A percentile compares a stretch with the other conserved stretches of the same genome.
Conservation (phyloP, 1,140 invertebrate genomes). For the Panagrolaimus sp. region DNA sequence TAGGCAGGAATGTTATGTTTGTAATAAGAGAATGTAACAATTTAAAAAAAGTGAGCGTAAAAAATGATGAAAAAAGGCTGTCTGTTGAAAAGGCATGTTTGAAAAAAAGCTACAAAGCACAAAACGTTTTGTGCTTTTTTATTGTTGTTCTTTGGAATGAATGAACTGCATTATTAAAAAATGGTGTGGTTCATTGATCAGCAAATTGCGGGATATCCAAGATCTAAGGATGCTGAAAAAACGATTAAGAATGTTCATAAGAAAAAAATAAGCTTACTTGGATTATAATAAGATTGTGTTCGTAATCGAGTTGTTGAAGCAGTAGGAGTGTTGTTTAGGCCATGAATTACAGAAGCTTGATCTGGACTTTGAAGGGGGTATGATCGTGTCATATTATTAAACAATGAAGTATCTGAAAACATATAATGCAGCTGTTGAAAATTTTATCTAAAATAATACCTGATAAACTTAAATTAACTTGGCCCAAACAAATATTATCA, state of each 20-base stretch:
- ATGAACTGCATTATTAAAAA: not conserved
- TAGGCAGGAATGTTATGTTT: too few species aligned
- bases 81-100: too few species aligned
- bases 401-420: conserved; percentile 60
- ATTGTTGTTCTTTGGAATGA: not conserved
- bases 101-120: too few species aligned
- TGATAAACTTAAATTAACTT: conserved; percentile 63
- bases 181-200: not conserved
- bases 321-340: not conserved
- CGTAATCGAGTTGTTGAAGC: conserved; percentile 8
- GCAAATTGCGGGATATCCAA: conserved; percentile 36
- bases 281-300: conserved; percentile 23
- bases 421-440: not conserved
- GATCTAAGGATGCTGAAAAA: conserved; percentile 28
- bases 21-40: too few species aligned
- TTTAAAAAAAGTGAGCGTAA: too few species aligned
- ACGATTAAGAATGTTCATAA: conserved; percentile 8
- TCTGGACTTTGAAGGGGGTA: conserved; percentile 60
- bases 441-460: conserved; percentile 56
- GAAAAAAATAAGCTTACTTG: conserved; percentile 14
- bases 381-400: conserved; percentile 64
- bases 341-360: conserved; percentile 20
- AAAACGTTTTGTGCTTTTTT: too few species aligned
- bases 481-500: conserved; percentile 64
- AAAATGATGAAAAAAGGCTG: too few species aligned